phyloP scores from a whole-genome alignment of 2,113 vertebrate species.

The Ailurus styani region DNA sequence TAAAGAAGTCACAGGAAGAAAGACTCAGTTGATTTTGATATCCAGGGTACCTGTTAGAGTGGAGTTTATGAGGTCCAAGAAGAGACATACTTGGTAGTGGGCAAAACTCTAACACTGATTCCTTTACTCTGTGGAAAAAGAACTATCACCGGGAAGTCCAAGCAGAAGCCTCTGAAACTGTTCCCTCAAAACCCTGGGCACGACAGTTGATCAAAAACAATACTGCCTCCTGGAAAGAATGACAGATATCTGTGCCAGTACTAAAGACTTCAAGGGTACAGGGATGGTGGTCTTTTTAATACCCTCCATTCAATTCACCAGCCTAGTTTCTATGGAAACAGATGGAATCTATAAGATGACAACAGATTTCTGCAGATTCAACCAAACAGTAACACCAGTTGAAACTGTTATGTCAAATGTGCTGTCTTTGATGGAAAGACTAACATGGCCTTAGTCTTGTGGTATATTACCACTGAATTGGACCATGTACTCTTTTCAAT shows the following conservation, averaged over 20 bases:
- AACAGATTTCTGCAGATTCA: not conserved
- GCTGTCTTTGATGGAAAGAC: not conserved
- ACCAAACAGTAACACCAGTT: not conserved
- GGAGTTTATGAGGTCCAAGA: not conserved
- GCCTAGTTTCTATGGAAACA: conserved; percentile 46
- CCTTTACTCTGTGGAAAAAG: not conserved
- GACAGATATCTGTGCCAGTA: not conserved
- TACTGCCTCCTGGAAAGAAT: not conserved
- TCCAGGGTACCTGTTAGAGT: not conserved
- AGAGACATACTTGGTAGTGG: not conserved
- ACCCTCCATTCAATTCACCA: not conserved
- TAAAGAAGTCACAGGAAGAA: not conserved
- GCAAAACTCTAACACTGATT: not conserved
- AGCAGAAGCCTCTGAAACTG: not conserved
- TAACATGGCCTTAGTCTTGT: not conserved
- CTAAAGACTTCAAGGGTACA: not conserved
- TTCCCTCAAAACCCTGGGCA: not conserved
- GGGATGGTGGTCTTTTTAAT: not conserved
- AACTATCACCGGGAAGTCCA: not conserved
- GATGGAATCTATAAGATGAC: conserved; percentile 10
- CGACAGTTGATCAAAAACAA: not conserved
- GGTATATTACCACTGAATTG: not conserved
- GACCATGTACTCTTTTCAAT: not conserved
- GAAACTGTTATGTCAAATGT: not conserved
- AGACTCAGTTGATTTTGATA: not conserved